phyloP scores from a whole-genome alignment of 2,888 invertebrate genomes.

The Pachycephus smyrnensis region DNA sequence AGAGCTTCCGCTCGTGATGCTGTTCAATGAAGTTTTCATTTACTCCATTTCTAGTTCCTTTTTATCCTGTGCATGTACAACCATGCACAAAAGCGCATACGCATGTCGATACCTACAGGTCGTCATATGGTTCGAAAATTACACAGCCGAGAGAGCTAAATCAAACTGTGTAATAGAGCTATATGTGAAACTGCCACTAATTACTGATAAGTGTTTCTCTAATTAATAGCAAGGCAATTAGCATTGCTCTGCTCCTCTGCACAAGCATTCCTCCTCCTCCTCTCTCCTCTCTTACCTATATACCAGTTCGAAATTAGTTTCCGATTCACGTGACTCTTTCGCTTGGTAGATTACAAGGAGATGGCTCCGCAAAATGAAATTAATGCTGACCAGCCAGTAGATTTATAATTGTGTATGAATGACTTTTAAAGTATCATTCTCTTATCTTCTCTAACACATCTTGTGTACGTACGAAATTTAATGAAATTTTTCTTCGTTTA shows the following conservation, averaged over 20 bases:
- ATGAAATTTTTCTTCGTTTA: no score
- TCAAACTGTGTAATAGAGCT: background rate
- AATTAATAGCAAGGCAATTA: slow-evolving; percentile 21
- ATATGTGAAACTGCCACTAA: slow-evolving; percentile 7
- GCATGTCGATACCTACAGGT: background rate
- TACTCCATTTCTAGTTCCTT: background rate
- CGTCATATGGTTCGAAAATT: background rate
- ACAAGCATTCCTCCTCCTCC: slow-evolving; percentile 5
- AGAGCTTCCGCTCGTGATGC: background rate
- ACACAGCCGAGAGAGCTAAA: background rate
- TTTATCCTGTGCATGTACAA: background rate
- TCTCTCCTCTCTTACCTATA: slow-evolving; percentile 11
- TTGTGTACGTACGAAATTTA: no score
- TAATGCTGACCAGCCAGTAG: background rate
- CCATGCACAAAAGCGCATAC: background rate
- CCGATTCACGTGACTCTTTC: background rate
- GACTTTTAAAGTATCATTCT: no score
- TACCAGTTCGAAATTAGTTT: background rate
- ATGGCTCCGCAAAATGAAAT: background rate
- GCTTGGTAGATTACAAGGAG: background rate
- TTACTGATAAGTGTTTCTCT: slow-evolving; percentile 21
- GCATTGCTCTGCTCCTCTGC: slow-evolving; percentile 1
- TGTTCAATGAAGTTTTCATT: background rate
- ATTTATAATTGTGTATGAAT: background rate
- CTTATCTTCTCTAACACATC: no score